Conservation (phyloP, 37 sponge, comb jelly and placozoan genomes). For the Dysidea cf. avara region DNA sequence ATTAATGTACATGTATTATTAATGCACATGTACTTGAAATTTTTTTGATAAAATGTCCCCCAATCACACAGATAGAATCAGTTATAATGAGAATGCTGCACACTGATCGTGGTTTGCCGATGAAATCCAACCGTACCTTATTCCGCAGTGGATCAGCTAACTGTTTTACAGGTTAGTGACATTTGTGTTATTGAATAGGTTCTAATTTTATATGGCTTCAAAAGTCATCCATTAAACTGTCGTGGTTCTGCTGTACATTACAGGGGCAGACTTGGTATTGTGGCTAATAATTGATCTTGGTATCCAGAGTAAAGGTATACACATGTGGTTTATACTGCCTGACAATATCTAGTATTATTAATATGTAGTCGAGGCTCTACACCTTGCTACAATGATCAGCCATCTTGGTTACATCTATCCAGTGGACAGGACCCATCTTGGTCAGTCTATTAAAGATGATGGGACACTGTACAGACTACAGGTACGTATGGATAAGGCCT, state of each 20-base stretch:
- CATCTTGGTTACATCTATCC: conserved; percentile 56
- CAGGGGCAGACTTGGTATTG: conserved; percentile 55
- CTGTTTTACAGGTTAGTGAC: conserved; percentile 55
- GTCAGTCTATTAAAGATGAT: conserved; percentile 54
- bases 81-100: conserved; percentile 56
- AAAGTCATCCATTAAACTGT: background rate
- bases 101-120: conserved; percentile 58
- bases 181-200: background rate
- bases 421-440: conserved; percentile 25
- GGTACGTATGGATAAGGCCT: conserved; percentile 9
- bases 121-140: conserved; percentile 40
- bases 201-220: background rate
- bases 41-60: background rate
- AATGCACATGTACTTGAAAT: too few relatives aligned
- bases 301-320: conserved; percentile 40
- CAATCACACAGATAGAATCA: conserved; percentile 66
- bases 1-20: too few relatives aligned
- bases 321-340: background rate
- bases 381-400: conserved; percentile 40
- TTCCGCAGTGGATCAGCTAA: conserved; percentile 51
- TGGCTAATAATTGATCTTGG: conserved; percentile 44
- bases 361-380: conserved; percentile 45
- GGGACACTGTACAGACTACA: conserved; percentile 61
- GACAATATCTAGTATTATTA: too few relatives aligned
- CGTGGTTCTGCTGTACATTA: background rate